Conservation (phyloP, 2,888 invertebrate species). For the Globia sparganii region DNA sequence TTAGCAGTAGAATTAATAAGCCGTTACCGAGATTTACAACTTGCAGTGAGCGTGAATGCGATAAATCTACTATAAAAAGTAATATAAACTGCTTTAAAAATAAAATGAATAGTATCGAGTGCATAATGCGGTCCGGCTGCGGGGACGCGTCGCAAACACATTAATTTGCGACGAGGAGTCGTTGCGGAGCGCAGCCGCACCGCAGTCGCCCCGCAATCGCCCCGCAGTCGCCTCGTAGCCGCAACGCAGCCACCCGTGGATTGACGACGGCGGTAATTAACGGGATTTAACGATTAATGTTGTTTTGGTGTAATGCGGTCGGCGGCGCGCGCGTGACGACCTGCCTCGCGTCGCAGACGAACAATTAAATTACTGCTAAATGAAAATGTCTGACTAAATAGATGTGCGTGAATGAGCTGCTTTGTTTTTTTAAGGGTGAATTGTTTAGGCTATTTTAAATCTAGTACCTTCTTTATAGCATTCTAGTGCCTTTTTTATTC, state of each 20-base stretch:
- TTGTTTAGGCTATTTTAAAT: constrained; percentile 4
- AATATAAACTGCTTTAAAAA: constrained; percentile 58
- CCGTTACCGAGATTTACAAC: constrained; percentile 59
- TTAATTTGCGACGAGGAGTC: constrained; percentile 55
- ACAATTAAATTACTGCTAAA: constrained; percentile 64
- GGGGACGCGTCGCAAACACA: constrained; percentile 56
- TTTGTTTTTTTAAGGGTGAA: constrained; percentile 8
- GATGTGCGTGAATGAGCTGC: constrained; percentile 38
- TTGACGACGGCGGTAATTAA: constrained; percentile 67
- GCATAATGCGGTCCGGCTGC: constrained; percentile 61
- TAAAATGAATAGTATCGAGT: constrained; percentile 63
- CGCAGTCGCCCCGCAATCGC: constrained; percentile 43
- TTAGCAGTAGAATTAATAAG: constrained; percentile 63
- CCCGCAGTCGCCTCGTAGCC: constrained; percentile 48
- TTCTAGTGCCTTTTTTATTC: no score
- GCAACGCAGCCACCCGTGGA: constrained; percentile 54
- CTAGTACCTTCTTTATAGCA: neutral
- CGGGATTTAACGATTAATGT: constrained; percentile 70
- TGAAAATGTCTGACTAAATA: constrained; percentile 62
- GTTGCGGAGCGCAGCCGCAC: constrained; percentile 27
- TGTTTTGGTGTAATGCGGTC: constrained; percentile 66
- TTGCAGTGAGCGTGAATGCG: constrained; percentile 43
- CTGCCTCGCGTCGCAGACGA: constrained; percentile 24
- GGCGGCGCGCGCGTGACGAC: constrained; percentile 57
- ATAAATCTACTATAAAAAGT: constrained; percentile 54